Evolutionary conservation across 2,888 invertebrate genomes (phyloP), one percentile per base, ranked within the genome.

Genomic region (Hipparchia semele): DNA sequence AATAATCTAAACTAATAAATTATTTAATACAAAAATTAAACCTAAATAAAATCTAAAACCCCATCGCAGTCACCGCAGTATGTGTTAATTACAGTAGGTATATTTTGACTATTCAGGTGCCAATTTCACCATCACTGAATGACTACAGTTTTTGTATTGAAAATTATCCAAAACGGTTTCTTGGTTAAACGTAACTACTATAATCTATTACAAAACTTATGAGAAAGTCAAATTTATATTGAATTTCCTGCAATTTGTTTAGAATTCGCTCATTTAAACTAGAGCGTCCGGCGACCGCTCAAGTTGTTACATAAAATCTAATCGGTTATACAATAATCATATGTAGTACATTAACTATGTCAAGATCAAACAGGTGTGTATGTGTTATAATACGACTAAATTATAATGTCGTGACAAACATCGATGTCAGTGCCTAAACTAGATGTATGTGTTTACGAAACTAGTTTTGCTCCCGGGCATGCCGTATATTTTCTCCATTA

Each of bases 311-410:
- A 68, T 58, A 13, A 46, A 58, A 9, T 13, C 10, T 7, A 58
- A 23, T 58, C 67, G 13, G 46, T 68, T 68, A 68, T 68, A 68
- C 67, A 68, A 68, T 46, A 72, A 60, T 62, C 61, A 61, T 23
- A 54, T 61, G 10, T 65, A 39, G 46, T 61, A 13, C 61, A 45
- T 66, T 39, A 68, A 71, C 68, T 65, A 23, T 72, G 74, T 75
- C 74, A 75, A 72, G 74, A 75, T 54, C 70, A 64, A 59, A 54
- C 70, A 72, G 45, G 72, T 74, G 74, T 58, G n/a, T 67, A 9
- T 69, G 54, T 59, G 10, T 23, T 23, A 61, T 62, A 53, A 33
- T 5, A 39, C 39, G 39, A 39, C 3, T 39, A 39, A 39, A 39
- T 39, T 39, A 39, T 39, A 4, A 5, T 39, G 2, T 39, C 39